Base-by-base conservation (phyloP, 1,140 invertebrate species). In the Sycophaga agraensis region DNA sequence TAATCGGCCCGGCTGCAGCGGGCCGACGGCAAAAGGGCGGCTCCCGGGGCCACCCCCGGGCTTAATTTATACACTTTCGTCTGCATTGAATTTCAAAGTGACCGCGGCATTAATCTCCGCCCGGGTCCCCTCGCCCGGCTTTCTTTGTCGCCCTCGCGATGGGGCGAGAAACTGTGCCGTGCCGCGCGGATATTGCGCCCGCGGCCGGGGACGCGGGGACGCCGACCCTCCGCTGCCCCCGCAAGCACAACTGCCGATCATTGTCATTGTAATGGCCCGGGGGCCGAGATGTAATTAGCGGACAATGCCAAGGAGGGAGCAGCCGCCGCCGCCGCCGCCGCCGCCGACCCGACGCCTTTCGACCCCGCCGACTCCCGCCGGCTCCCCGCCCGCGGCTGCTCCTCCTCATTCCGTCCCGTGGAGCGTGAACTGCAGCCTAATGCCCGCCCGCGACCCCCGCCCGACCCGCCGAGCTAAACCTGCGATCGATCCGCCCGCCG, bases 41-140 rank as follows among this genome's bases (percentile, higher is more conserved):
- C n/a, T 16, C 39, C 2, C 6, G 16, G 12, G 34, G 2, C 34
- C 9, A 37, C 16, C 16, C 4, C 9, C 22, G 56, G 19, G n/a
- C 46, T 59, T 50, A 59, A 49, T 59, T 59, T 49, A 48, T 49
- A 50, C 46, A 42, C 37, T 50, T 59, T 50, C 57, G 57, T 53
- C 45, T 35, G 58, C 48, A 59, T 53, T 59, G 58, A 59, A 59
- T 59, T 59, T 51, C 35, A 53, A 59, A 59, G 48, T 45, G 49
- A 51, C 48, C 43, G 42, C 43, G 43, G 55, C 53, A 45, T 43
- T 56, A 56, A 56, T 56, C 53, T 45, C 42, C 40, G 16, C 16
- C 7, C 50, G 12, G 21, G 22, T n/a, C 45, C 22, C 31, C 35
- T 16, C 11, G 34, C 28, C 2, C 31, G 45, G 9, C 16, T 43